A percentile compares a stretch with the other conserved stretches of the same genome.
phyloP scores from a whole-genome alignment of 2,888 invertebrate genomes.

The Syrphus vitripennis region DNA sequence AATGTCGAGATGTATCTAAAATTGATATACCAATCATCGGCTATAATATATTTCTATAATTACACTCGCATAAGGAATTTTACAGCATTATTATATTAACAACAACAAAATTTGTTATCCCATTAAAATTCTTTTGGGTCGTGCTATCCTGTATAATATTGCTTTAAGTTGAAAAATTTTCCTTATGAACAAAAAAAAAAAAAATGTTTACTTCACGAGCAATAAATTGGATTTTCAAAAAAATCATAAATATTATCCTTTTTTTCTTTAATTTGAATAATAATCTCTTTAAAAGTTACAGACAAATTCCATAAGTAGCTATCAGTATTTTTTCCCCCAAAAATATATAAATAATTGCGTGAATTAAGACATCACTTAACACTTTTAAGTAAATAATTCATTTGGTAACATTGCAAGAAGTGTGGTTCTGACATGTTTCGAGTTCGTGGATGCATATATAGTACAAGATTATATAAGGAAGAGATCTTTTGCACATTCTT shows the following conservation, averaged over 20 bases:
- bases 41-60: not conserved
- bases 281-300: not conserved
- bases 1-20: not conserved
- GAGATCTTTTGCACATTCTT: slow-evolving; percentile 5
- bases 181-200: too few relatives aligned
- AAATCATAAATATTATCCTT: not conserved
- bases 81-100: not conserved
- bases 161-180: not conserved
- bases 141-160: not conserved
- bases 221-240: slow-evolving; percentile 7
- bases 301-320: not conserved
- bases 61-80: not conserved
- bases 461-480: slow-evolving; percentile 33
- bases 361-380: slow-evolving; percentile 51
- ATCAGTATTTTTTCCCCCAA: not conserved
- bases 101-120: not conserved
- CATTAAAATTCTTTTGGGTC: slow-evolving; percentile 30
- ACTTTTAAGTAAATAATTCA: slow-evolving; percentile 42
- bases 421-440: not conserved
- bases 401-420: not conserved
- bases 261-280: not conserved
- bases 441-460: too few relatives aligned
- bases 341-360: slow-evolving; percentile 5
- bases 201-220: not conserved
- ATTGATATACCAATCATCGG: slow-evolving; percentile 12